Base-by-base conservation (phyloP, 2,797 vertebrate species). In the Cuniculus paca region DNA sequence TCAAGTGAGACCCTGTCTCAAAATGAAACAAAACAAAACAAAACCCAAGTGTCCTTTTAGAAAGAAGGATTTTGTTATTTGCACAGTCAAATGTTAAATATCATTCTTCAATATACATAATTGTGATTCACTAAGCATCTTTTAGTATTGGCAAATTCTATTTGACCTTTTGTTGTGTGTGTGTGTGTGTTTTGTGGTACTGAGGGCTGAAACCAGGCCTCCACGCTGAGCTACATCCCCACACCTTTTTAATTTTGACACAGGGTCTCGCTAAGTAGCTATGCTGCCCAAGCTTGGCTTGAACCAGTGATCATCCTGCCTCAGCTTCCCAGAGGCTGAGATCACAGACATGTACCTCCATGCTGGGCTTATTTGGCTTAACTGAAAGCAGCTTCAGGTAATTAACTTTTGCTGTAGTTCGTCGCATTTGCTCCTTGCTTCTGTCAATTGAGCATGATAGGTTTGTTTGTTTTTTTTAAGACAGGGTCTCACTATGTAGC, bases 301-400 rank as follows among this genome's bases (percentile, higher is more conserved):
- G 8, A 70, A 39, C 14, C 34, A 10, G 7, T n/a, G 34, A 65
- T n/a, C 61, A 6, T n/a, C 31, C 61, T 63, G 61, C 61, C 61
- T 63, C 61, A 63, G 61, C 61, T 31, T 63, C 13, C 61, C 61
- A 16, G 52, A 65, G 14, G 61, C 65, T 22, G n/a, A 39, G 65
- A 70, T 70, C 8, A n/a, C 34, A 20, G 19, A 36, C 17, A 36
- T 9, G 19, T 7, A 70, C 17, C 65, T 20, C 68, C 36, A 39
- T 8, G 16, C 36, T 39, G 36, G 68, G 36, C 36, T 39, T 39
- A 39, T 45, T 77, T 45, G 91, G 50, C 65, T 84, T 90, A 90
- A 90, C 65, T 93, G 79, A 80, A 94, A 91, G n/a, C 58, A 72
- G 39, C 56, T 80, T 95, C 89, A 87, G 72, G 83, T 88, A 90